Evolutionary conservation across 2,113 vertebrate genomes (phyloP), one percentile per base, ranked within the genome.

Genomic region (Hepsetus odoe): DNA sequence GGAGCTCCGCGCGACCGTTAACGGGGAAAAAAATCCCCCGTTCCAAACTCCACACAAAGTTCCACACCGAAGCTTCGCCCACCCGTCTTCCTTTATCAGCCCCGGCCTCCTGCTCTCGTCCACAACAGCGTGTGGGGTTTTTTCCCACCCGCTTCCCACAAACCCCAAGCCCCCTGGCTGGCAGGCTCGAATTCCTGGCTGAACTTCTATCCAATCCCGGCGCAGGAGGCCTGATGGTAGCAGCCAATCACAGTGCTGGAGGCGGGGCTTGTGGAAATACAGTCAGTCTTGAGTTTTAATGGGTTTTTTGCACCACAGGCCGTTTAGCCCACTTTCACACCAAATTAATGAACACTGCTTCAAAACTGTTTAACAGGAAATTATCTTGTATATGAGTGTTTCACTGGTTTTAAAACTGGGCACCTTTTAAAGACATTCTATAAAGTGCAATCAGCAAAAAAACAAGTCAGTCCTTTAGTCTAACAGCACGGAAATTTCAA

Each of bases 1-100:
- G 55, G 26, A 71, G 40, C 56, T 61, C 78, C 75, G 69, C 81
- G 64, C 68, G 49, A 20, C 44, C 82, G 74, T 83, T 90, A 89
- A 91, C 90, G 87, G 91, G 69, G 89, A 11, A 71, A 69, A 77
- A 69, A 75, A 69, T 56, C 56, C n/a, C n/a, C n/a, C n/a, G n/a
- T 77, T 78, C 58, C 77, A 44, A 66, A 67, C 77, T 77, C 67
- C 35, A 28, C 72, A 35, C 56, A 67, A 82, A 89, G 64, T 88
- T 91, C 61, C 84, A 26, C 80, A 82, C 89, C n/a, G 82, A 90
- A 90, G 89, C 92, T 92, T 90, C 91, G 78, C 87, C 84, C 74
- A 74, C 80, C 79, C 83, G n/a, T 55, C 22, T 55, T 55, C 2
- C 20, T 20, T n/a, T n/a, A 10, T 22, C 3, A 13, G 51, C n/a